These are phyloP conservation scores for Poecilia latipinna DNA, from an alignment of 2,113 vertebrate species.

Conservation along the genomic window DNA sequence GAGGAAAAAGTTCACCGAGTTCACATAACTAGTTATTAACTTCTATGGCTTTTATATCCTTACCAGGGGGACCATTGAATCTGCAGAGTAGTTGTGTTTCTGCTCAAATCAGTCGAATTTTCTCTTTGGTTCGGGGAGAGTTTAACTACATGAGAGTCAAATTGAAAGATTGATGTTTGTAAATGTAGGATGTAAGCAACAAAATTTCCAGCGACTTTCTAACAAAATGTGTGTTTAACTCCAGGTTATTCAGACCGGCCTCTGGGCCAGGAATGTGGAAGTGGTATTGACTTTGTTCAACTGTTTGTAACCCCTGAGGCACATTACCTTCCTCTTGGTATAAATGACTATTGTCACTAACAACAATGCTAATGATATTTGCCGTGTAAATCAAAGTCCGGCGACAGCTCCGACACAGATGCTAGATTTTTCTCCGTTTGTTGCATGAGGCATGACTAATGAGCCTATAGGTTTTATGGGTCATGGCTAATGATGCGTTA, in stretches of 20 bases:
- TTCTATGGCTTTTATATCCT: neutral
- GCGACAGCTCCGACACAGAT: conserved; percentile 63
- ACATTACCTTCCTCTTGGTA: conserved; percentile 4
- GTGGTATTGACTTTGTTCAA: conserved; percentile 33
- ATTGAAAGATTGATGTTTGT: neutral
- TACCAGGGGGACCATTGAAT: neutral
- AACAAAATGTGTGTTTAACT: neutral
- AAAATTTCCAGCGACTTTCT: neutral
- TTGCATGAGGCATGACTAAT: conserved; percentile 72
- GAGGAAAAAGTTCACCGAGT: neutral
- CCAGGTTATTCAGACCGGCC: neutral
- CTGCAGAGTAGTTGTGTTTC: neutral
- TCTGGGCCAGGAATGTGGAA: conserved; percentile 7
- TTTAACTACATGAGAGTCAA: neutral
- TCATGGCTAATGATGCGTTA: conserved; percentile 75
- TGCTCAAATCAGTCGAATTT: neutral
- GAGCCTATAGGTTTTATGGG: conserved; percentile 74
- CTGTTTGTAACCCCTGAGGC: conserved; percentile 15
- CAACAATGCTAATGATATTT: conserved; percentile 66
- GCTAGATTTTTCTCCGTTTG: conserved; percentile 59
- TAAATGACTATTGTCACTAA: conserved; percentile 51
- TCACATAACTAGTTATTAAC: neutral
- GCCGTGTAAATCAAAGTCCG: conserved; percentile 66
- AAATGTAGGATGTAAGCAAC: neutral
- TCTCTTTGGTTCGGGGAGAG: neutral